phyloP scores from a whole-genome alignment of 1,140 invertebrate genomes.

The Dendrolimus punctatus region DNA sequence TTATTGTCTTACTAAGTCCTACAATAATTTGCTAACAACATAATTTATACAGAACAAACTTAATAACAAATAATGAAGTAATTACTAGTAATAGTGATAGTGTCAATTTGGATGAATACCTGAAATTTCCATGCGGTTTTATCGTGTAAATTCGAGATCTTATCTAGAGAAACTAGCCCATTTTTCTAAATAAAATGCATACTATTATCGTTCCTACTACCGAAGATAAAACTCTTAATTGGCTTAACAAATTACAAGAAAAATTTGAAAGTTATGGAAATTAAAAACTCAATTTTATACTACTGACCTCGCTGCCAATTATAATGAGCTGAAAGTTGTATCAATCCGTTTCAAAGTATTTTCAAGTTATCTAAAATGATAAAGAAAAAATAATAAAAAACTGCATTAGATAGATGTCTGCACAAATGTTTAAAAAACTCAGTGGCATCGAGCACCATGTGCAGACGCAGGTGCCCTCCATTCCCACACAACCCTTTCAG shows the following conservation, averaged over 20 bases:
- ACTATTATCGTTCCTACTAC: no score
- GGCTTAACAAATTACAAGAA: no score
- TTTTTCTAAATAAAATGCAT: no score
- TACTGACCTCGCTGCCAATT: neutral
- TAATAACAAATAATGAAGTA: neutral
- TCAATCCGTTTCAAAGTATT: neutral
- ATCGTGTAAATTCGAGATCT: no score
- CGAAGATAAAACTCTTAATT: no score
- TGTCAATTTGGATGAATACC: no score
- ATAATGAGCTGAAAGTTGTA: neutral
- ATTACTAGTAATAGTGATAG: no score
- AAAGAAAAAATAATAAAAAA: conserved; percentile 37
- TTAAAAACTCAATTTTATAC: no score
- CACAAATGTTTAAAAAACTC: conserved; percentile 65
- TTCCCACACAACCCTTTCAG: conserved; percentile 71
- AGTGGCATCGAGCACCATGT: conserved; percentile 58
- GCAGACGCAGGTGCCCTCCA: conserved; percentile 67
- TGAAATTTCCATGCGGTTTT: no score
- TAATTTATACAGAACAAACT: neutral
- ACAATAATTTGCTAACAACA: neutral
- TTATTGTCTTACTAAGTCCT: conserved; percentile 11
- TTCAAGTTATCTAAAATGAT: neutral
- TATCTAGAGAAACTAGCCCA: no score
- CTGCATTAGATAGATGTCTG: conserved; percentile 62
- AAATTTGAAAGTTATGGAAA: no score